A percentile compares a stretch with the other conserved stretches of the same genome.
These are phyloP conservation scores for Mesorhabditis spiculigera DNA, from an alignment of 2,888 invertebrate genomes.

Conservation along the genomic window DNA sequence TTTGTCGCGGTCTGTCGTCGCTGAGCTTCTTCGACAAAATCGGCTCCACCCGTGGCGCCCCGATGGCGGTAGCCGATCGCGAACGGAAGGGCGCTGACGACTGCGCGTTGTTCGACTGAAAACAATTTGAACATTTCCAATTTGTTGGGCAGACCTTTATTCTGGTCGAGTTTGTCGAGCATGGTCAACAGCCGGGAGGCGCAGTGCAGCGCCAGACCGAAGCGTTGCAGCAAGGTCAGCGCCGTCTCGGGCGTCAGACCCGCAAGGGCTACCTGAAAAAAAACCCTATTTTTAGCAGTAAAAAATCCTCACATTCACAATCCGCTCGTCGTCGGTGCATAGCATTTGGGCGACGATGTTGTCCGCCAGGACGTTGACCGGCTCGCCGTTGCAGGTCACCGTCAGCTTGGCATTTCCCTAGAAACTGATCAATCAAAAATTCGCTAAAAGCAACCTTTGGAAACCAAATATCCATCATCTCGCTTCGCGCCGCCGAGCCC, in stretches of 20 bases:
- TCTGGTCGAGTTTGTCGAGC: background rate
- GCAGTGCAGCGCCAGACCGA: background rate
- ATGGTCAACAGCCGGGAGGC: background rate
- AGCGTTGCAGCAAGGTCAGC: background rate
- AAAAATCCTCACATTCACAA: background rate
- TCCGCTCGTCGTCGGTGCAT: background rate
- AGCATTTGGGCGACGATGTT: background rate
- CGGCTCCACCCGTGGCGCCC: background rate
- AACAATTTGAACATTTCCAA: background rate
- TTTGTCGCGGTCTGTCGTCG: no score
- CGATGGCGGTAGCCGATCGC: background rate
- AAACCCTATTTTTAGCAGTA: background rate
- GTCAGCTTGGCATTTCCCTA: background rate
- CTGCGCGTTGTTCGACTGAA: background rate
- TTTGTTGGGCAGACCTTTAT: background rate
- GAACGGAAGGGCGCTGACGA: background rate
- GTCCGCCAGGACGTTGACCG: background rate
- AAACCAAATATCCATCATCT: background rate
- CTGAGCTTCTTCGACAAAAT: background rate
- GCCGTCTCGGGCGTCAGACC: background rate
- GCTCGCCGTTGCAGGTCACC: background rate
- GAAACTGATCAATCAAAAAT: background rate
- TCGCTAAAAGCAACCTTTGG: background rate
- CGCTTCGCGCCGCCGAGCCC: background rate
- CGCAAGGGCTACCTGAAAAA: background rate